Evolutionary conservation across 2,113 vertebrate genomes (phyloP), one percentile per base, ranked within the genome.

Genomic region (Microcebus lehilahytsara): DNA sequence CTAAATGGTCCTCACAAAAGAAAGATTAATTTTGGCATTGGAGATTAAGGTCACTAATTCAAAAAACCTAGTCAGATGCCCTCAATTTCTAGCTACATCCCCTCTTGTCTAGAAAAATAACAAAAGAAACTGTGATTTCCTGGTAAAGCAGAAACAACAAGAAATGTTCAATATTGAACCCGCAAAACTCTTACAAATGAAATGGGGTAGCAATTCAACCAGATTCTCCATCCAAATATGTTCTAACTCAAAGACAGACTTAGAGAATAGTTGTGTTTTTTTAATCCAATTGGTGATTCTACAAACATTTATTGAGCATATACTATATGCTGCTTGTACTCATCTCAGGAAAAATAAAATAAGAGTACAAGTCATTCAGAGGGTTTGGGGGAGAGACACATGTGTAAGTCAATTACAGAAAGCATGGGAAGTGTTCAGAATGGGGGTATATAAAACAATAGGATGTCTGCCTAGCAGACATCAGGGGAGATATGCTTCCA

Each of bases 1-100:
- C 60, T 96, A 97, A 95, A 95, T 46, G 49, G 49, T 89, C 86
- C 27, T 97, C 88, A 94, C 66, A 58, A 93, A 97, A 95, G 98
- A 92, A 93, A 95, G 79, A 93, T 86, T 27, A 95, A 49, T 95
- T 95, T 87, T 87, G 80, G 84, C 91, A 96, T 0, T n/a, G 90
- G 37, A 96, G 92, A 67, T 66, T 87, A 97, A 25, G 56, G 95
- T 86, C 71, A 95, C 5, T 90, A 90, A 91, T 85, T 88, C 69
- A 92, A 95, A 95, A 94, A 49, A 78, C 69, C 77, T 72, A 71
- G 97, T 98, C 95, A 81, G 46, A 34, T 85, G 69, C 77, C 95
- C 85, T 97, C 71, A 91, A 46, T 74, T 97, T 97, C 74, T 67
- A 93, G 56, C 23, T 91, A 96, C 23, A 88, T 37, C 34, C 62